These are phyloP conservation scores for Eulemur albifrons DNA, from an alignment of 2,797 vertebrate genomes.

Conservation along the genomic window DNA sequence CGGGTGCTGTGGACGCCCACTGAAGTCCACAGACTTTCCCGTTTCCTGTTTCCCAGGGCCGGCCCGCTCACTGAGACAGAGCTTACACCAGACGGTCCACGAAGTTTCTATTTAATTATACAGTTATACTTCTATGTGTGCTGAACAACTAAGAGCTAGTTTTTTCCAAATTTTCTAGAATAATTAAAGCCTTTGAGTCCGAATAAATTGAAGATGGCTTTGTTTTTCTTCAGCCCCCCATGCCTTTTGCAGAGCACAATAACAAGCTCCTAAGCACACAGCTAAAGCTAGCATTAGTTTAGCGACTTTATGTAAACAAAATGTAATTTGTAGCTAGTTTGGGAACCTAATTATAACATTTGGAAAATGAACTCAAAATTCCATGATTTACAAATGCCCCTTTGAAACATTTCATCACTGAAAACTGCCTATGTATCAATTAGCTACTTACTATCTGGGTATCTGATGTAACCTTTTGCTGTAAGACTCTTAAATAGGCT, in stretches of 20 bases:
- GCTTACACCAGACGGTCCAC: neutral
- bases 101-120: neutral
- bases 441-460: constrained; percentile 90
- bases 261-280: too few species aligned
- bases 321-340: neutral
- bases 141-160: neutral
- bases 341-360: neutral
- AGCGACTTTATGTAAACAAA: too few species aligned
- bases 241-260: accelerated
- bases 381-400: neutral
- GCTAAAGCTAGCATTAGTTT: accelerated
- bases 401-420: neutral
- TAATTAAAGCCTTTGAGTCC: neutral
- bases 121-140: too few species aligned
- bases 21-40: neutral
- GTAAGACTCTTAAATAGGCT: constrained; percentile 90
- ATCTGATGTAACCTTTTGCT: constrained; percentile 87
- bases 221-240: neutral
- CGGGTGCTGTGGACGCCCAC: accelerated
- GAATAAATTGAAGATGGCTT: neutral
- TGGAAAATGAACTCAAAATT: neutral
- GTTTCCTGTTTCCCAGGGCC: neutral
- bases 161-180: neutral
- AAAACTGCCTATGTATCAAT: neutral
- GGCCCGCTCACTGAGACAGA: neutral